phyloP scores from a whole-genome alignment of 2,888 invertebrate species.

The Orchesellides sinensis region DNA sequence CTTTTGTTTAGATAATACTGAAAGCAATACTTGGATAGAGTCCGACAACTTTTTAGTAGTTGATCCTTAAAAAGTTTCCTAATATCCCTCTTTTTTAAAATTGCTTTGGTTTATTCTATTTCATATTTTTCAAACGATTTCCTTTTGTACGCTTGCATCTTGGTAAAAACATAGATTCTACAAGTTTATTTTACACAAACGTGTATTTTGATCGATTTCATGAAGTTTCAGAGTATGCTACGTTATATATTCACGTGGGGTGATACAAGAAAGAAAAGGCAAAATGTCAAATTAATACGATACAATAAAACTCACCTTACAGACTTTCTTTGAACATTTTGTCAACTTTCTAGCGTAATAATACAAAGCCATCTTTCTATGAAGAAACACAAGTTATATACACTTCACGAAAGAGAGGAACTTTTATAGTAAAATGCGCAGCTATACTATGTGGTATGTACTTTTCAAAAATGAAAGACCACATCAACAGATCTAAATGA shows the following conservation, averaged over 20 bases:
- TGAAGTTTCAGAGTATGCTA: not conserved
- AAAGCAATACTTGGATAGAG: no score
- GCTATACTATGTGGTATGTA: not conserved
- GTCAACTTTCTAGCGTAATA: constrained; percentile 66
- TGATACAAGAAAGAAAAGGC: not conserved
- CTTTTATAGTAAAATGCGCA: not conserved
- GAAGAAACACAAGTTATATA: constrained; percentile 8
- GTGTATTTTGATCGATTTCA: no score
- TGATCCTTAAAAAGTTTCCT: no score
- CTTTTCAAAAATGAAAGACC: not conserved
- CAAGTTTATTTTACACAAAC: no score
- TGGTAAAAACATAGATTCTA: no score
- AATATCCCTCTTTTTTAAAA: no score
- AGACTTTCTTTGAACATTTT: constrained; percentile 60
- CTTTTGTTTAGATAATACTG: no score
- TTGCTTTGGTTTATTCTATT: no score
- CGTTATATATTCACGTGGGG: not conserved
- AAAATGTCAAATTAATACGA: not conserved
- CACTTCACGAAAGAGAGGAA: not conserved
- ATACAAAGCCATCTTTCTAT: constrained; percentile 65
- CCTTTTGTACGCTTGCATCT: no score
- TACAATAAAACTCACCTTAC: constrained; percentile 53
- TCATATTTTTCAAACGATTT: no score
- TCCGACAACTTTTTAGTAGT: no score
- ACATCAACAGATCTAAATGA: constrained; percentile 2